These are phyloP conservation scores for Athrips mouffetella DNA, from an alignment of 2,888 invertebrate genomes.

Conservation along the genomic window DNA sequence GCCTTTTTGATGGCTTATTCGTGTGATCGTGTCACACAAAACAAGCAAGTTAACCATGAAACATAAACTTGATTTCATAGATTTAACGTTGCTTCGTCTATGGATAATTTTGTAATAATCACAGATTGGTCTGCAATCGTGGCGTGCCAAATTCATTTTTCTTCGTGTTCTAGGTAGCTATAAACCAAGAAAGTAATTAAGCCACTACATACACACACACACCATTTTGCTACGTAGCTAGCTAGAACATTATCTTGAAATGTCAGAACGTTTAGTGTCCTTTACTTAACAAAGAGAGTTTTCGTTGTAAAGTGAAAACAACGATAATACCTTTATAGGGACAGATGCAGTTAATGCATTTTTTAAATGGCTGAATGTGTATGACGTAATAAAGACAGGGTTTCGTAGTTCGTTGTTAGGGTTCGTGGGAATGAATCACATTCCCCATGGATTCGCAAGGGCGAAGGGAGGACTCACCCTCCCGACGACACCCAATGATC, in stretches of 20 bases:
- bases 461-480: conserved; percentile 54
- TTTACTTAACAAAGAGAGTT: not conserved
- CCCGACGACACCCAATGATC: conserved; percentile 62
- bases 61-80: not conserved
- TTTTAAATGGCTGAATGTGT: not conserved
- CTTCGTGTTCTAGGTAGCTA: no score
- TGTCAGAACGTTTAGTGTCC: not conserved
- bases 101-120: not conserved
- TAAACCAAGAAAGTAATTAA: no score
- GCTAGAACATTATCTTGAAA: no score
- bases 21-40: not conserved
- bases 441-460: conserved; percentile 41
- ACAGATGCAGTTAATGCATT: conserved; percentile 4
- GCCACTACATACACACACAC: no score
- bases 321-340: not conserved
- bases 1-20: not conserved
- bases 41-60: not conserved
- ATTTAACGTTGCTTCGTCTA: not conserved
- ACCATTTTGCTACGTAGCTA: no score
- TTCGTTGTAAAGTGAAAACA: not conserved
- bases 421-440: conserved; percentile 76
- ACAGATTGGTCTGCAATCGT: not conserved
- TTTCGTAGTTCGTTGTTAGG: conserved; percentile 51
- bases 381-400: conserved; percentile 52
- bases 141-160: no score